A percentile compares a stretch with the other conserved stretches of the same genome.
Conservation (phyloP, 2,113 vertebrate genomes). For the Isurus oxyrinchus region DNA sequence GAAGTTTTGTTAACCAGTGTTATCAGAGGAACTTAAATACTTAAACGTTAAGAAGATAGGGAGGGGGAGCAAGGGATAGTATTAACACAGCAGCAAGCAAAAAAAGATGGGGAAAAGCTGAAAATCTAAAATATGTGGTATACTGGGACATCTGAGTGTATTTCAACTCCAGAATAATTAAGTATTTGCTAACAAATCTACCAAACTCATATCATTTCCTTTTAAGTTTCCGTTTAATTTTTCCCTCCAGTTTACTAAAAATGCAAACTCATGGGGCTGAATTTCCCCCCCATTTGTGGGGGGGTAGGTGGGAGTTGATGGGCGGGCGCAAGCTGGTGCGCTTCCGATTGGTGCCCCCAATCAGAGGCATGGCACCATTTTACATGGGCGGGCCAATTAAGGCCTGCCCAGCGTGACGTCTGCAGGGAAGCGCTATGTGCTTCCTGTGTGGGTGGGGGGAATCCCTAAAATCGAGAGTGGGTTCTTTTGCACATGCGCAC, state of each 20-base stretch:
- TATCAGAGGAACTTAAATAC: neutral
- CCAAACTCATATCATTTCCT: neutral
- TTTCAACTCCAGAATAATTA: neutral
- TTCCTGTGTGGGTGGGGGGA: too few species aligned
- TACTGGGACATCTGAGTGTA: neutral
- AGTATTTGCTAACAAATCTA: neutral
- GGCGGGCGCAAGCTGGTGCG: too few species aligned
- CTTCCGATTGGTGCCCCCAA: too few species aligned
- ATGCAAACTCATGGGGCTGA: neutral
- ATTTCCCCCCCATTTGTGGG: too few species aligned
- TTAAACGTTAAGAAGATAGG: neutral
- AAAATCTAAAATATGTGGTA: neutral
- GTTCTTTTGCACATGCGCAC: too few species aligned
- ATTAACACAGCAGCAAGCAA: neutral
- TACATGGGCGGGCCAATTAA: too few species aligned
- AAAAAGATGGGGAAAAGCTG: neutral
- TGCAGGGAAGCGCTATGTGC: too few species aligned
- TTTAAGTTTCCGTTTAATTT: neutral
- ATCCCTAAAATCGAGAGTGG: too few species aligned
- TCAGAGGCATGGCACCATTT: too few species aligned
- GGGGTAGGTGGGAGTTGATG: too few species aligned
- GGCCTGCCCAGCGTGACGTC: too few species aligned
- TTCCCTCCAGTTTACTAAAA: neutral
- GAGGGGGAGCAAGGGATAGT: neutral
- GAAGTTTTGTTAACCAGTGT: neutral